Evolutionary conservation across 2,888 invertebrate species (phyloP), one percentile per base, ranked within the genome.

Genomic region (Amphipyra berbera): DNA sequence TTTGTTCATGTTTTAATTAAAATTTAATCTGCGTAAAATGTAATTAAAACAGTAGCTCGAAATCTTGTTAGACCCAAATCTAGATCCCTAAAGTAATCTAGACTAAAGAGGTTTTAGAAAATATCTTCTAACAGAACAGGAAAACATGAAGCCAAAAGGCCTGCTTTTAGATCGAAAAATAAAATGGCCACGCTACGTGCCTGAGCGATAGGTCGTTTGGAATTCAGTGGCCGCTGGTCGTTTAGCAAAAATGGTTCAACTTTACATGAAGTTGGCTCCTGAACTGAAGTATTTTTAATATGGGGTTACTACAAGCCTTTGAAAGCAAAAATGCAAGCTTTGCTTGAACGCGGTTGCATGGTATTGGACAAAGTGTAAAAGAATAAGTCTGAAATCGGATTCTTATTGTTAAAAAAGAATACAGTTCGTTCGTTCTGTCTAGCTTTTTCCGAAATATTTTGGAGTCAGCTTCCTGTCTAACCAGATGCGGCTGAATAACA

Each of bases 231-330:
- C 37, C 49, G 27, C 46, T 21, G 27, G 40, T 35, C 65, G 21
- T 60, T 60, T 55, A 21, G 33, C 40, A 59, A n/a, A 55, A 69
- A 65, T 60, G 40, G 40, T 47, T 10, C 8, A 33, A 55, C 44
- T 65, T 55, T 38, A 33, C 40, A 44, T 48, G 14, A 59, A 65
- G 42, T 59, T 60, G 40, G 15, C 44, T 41, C 9, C 50, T 40
- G 50, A 70, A 59, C 50, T 21, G 50, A 70, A 59, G 46, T 21
- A 70, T 71, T 68, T 64, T 55, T 46, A 47, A 59, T 52, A 68
- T 42, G n/a, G 4, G 0, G 49, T 9, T 40, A 13, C n/a, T 27
- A 27, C 13, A 30, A 44, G 33, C 53, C 38, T 70, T 49, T 64
- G 65, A 54, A 46, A 50, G 9, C 30, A 44, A 37, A 44, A 50